Base-by-base conservation (phyloP, 2,113 vertebrate species). In the Pelodiscus sinensis region DNA sequence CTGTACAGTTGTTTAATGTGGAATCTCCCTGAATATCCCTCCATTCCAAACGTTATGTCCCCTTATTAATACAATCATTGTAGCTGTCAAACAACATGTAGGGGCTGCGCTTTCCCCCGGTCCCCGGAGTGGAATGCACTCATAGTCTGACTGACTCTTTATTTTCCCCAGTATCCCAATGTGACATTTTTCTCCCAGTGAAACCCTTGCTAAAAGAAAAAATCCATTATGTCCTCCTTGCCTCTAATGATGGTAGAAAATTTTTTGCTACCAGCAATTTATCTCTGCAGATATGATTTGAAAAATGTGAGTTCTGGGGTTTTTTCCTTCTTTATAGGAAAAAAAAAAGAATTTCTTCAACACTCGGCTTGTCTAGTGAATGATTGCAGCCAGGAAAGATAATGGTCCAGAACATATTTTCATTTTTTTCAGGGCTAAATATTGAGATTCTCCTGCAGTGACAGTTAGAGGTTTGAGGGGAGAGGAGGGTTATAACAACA, bases 391-490 rank as follows among this genome's bases (percentile, higher is more conserved):
- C 92, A 24, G 85, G 87, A 79, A 44, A 87, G 90, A 97, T 95
- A 96, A 96, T 96, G 96, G 87, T 19, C 89, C 94, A 96, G 84
- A 96, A 90, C 89, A 14, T 78, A 89, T 86, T 92, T 86, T 93
- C 94, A 77, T 95, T 93, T 91, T 44, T 92, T 94, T 92, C 94
- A 94, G 94, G 75, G 44, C 79, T 93, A n/a, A 86, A 91, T 82
- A 4, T 86, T 51, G 86, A 81, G 90, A 52, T 88, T 96, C 91
- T 94, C 87, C 86, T 90, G 91, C 73, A 38, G 57, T 38, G 86
- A 71, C 82, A 84, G 54, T 38, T 80, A 84, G 73, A 81, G 85
- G 3, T 9, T 60, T 71, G 35, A 35, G 35, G 73, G 3, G 11
- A 21, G 12, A 10, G 19, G 8, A 4, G 2, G 9, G 38, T 73